These are phyloP conservation scores for Anarhynchus alexandrinus DNA, from an alignment of 2,113 vertebrate genomes.

Conservation along the genomic window DNA sequence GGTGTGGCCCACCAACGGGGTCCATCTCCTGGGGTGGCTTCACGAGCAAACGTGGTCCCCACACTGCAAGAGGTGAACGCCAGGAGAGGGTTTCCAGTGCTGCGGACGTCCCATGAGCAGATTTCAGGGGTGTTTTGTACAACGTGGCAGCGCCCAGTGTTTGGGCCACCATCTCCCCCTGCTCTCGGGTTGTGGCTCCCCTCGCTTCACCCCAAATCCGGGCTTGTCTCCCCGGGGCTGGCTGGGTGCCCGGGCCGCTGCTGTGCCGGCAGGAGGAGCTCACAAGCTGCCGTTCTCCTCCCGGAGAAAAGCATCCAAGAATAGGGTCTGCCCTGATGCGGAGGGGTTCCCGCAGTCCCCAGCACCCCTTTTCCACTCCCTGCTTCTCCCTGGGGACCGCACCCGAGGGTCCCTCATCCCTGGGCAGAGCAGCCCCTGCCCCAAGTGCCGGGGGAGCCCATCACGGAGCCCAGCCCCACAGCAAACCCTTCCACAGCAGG, in stretches of 20 bases:
- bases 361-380: background rate
- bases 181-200: rapidly evolving
- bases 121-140: no score
- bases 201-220: background rate
- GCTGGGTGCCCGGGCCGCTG: rapidly evolving
- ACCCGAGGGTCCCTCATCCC: background rate
- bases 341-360: background rate
- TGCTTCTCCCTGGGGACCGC: background rate
- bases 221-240: background rate
- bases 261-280: background rate
- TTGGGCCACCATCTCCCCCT: background rate
- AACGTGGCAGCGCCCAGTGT: background rate
- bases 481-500: no score
- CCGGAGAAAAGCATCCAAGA: no score
- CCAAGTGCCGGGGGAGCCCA: background rate
- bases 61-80: no score
- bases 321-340: rapidly evolving
- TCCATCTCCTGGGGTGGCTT: background rate
- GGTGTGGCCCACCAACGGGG: no score
- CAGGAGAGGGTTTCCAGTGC: background rate
- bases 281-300: background rate
- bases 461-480: no score
- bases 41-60: background rate
- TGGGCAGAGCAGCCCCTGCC: background rate
- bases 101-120: no score